phyloP scores from a whole-genome alignment of 2,113 vertebrate genomes.

The Pholis gunnellus region DNA sequence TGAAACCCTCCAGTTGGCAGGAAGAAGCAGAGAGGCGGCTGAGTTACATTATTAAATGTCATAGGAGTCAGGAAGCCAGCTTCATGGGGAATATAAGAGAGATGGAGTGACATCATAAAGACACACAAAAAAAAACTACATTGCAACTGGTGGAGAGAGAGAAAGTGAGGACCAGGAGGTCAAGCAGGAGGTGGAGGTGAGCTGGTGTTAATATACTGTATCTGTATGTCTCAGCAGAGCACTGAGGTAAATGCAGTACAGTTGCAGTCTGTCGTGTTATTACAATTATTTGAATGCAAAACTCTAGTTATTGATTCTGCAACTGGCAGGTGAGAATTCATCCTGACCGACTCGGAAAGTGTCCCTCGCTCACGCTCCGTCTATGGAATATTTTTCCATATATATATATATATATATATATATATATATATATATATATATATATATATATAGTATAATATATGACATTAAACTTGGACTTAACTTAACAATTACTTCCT shows the following conservation, averaged over 20 bases:
- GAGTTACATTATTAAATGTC: slow-evolving; percentile 5
- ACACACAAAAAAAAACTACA: neutral
- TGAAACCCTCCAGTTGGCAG: neutral
- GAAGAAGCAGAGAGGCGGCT: neutral
- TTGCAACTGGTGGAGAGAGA: neutral
- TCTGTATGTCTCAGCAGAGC: neutral
- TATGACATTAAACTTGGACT: neutral
- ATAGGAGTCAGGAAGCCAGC: neutral
- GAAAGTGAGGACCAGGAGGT: neutral
- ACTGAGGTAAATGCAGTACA: neutral
- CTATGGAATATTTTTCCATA: neutral
- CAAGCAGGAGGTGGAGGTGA: neutral
- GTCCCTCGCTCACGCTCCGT: neutral
- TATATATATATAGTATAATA: neutral
- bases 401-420: too few species aligned
- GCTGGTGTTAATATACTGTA: too few species aligned
- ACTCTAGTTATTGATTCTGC: neutral
- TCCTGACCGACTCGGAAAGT: neutral
- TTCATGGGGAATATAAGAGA: neutral
- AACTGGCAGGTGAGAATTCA: neutral
- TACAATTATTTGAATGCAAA: neutral
- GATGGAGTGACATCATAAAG: neutral
- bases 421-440: too few species aligned
- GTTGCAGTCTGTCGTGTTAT: neutral
- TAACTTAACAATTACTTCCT: neutral